Evolutionary conservation across 1,140 invertebrate genomes (phyloP), one percentile per base, ranked within the genome.

Genomic region (Ectropis grisescens): DNA sequence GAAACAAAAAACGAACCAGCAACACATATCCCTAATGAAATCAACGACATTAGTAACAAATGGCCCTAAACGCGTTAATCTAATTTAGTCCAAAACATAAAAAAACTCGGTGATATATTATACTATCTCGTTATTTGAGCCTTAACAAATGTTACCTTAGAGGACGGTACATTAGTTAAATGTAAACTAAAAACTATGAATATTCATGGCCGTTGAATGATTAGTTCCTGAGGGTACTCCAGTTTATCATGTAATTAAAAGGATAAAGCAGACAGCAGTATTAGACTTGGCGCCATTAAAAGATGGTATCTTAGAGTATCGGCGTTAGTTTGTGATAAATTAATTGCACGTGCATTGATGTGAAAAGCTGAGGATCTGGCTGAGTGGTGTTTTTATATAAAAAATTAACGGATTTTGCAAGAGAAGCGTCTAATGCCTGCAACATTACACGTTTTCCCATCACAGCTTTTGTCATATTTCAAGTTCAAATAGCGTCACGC

Each of bases 11-110:
- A 45, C 33, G 19, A 34, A 31, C 41, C 60, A 54, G 58, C 41
- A 37, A 38, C 43, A 47, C 27, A 59, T 52, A 54, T 27, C 43
- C 38, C 35, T 40, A 66, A 72, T 61, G 47, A 65, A 69, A 65
- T 74, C 56, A 69, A 58, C 58, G 39, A 42, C 16, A 37, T 47
- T 35, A 33, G 47, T 54, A 47, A 76, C 61, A 59, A 58, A 67
- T 58, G 50, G 36, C 49, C 50, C 27, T 33, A 55, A 45, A 58
- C 39, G 44, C 37, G 49, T 49, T 64, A 61, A 69, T 70, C 65
- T 60, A 70, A 71, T 75, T 71, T 68, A 37, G 35, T 47, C 47
- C 36, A 27, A 41, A 54, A 58, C 44, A 48, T 31, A 51, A 51
- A 41, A 38, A 31, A 28, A 26, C 32, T 26, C 13, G 11, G 13